Base-by-base conservation (phyloP, 2,797 vertebrate genomes). In the Sebastes wilsoni region DNA sequence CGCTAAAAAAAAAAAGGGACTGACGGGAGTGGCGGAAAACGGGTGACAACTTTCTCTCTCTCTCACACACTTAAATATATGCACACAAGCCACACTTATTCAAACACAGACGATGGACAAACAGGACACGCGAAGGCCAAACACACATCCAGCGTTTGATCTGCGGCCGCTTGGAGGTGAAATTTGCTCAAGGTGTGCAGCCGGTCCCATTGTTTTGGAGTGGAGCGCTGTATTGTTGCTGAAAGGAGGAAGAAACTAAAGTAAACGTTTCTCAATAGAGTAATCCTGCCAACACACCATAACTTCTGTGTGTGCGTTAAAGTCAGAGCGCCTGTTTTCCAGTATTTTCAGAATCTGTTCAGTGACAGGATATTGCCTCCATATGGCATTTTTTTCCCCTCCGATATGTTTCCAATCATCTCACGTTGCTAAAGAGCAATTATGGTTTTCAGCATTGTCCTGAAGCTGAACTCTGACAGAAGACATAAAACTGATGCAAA, bases 351-450 rank as follows among this genome's bases (percentile, higher is more conserved):
- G 65, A 80, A 84, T 85, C 34, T 61, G 75, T 75, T 81, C 58
- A 55, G 22, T 59, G 71, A 67, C 79, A 90, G 81, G 87, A 91
- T 86, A 89, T 87, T 87, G 77, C 67, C 87, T 89, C 89, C 84
- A 91, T 85, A 75, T 91, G 90, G 70, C 66, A 80, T 85, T 78
- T 88, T 80, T 85, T n/a, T 55, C 49, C 5, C 59, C 34, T 71
- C 25, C 60, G 32, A 81, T 70, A 78, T 82, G 86, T 84, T 90
- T 92, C 88, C 79, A 82, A 87, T 90, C 86, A 88, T 83, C 84
- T 84, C 66, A 34, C 69, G 77, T 88, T 65, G 72, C 86, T 83
- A 56, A 84, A 87, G 83, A 87, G 77, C 72, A 84, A 83, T 89
- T 85, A 81, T 65, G 86, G 65, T 79, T 89, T 88, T 83, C 70